phyloP scores from a whole-genome alignment of 2,113 vertebrate genomes.

The Mandrillus leucophaeus region DNA sequence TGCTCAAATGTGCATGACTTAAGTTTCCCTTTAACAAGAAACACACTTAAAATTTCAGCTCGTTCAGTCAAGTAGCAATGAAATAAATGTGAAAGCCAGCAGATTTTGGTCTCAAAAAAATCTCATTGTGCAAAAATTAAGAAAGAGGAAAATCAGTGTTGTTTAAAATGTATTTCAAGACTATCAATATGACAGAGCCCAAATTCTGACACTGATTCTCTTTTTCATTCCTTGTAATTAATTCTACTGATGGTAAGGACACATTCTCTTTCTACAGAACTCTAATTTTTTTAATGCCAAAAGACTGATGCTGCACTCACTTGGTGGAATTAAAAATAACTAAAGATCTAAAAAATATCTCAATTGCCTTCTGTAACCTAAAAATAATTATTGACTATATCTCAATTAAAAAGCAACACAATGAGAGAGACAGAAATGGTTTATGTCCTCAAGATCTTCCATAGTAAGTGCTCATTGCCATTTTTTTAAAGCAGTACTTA shows the following conservation, averaged over 20 bases:
- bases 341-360: background rate
- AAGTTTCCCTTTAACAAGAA: conserved; percentile 30
- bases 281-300: background rate
- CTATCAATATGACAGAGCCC: conserved; percentile 7
- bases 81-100: conserved; percentile 16
- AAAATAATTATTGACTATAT: background rate
- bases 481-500: background rate
- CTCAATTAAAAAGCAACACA: background rate
- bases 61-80: background rate
- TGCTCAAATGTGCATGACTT: conserved; percentile 6
- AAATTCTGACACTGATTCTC: conserved; percentile 19
- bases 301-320: background rate
- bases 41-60: conserved; percentile 40
- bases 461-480: background rate
- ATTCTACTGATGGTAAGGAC: background rate
- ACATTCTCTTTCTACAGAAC: background rate
- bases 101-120: background rate
- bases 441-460: background rate
- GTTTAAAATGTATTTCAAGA: conserved; percentile 47
- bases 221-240: conserved; percentile 28
- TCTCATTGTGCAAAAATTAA: conserved; percentile 23
- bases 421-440: background rate
- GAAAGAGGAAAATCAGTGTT: conserved; percentile 37
- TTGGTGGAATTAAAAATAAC: conserved; percentile 2
- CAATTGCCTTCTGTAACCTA: background rate